Conservation (phyloP, 2,113 vertebrate species). For the Hiodon tergisus region DNA sequence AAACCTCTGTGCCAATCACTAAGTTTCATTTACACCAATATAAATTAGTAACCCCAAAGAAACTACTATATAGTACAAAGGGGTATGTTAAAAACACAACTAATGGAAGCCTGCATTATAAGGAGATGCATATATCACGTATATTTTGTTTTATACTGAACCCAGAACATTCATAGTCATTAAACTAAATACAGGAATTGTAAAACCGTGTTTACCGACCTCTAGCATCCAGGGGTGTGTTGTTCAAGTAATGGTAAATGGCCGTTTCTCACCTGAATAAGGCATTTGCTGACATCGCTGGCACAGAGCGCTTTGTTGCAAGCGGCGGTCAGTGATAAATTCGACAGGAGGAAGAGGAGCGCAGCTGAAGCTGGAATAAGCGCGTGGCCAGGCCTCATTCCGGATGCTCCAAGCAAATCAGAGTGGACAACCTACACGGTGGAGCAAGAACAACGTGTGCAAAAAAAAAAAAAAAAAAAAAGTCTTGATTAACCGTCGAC, state of each 20-base stretch:
- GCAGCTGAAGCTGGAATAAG: constrained; percentile 48
- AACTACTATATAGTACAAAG: too few relatives aligned
- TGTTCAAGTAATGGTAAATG: too few relatives aligned
- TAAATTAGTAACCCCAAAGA: too few relatives aligned
- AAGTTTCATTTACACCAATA: too few relatives aligned
- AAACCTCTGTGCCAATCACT: too few relatives aligned
- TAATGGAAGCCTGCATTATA: too few relatives aligned
- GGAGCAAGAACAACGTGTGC: background rate
- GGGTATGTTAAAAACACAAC: too few relatives aligned
- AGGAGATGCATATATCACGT: too few relatives aligned
- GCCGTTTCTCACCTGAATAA: constrained; percentile 79
- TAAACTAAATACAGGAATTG: background rate
- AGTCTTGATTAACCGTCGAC: background rate
- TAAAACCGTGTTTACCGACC: too few relatives aligned
- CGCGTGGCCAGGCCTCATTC: constrained; percentile 71
- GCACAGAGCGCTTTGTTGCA: constrained; percentile 97
- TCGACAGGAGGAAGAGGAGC: constrained; percentile 68
- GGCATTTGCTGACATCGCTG: constrained; percentile 96
- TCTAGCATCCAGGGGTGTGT: background rate
- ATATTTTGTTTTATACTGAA: too few relatives aligned
- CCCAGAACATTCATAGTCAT: background rate
- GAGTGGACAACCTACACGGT: constrained; percentile 41
- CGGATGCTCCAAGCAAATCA: constrained; percentile 47
- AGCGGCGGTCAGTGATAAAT: constrained; percentile 62
- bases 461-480: background rate